These are phyloP conservation scores for Zaprionus lineosus DNA, from an alignment of 2,888 invertebrate species.

Conservation along the genomic window DNA sequence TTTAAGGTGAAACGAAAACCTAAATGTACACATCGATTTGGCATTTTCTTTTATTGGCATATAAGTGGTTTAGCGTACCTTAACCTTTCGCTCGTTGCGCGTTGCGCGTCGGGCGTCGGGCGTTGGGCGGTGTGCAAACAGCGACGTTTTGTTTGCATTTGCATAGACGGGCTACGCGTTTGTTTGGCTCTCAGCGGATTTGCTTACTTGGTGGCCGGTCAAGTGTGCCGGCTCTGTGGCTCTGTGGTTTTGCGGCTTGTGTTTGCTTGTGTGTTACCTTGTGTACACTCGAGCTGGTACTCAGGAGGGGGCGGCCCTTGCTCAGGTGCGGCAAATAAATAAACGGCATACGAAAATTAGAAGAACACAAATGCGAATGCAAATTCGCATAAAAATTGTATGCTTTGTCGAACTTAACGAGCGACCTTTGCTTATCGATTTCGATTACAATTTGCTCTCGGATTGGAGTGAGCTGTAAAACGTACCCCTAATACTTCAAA, in stretches of 20 bases:
- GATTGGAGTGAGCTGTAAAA: constrained; percentile 38
- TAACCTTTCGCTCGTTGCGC: constrained; percentile 52
- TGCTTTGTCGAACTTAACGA: constrained; percentile 69
- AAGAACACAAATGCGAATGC: constrained; percentile 53
- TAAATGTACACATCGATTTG: constrained; percentile 34
- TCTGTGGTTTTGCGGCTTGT: too few species aligned
- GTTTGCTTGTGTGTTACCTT: too few species aligned
- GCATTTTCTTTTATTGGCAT: constrained; percentile 14
- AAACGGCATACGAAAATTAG: constrained; percentile 54
- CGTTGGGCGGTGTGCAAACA: constrained; percentile 7
- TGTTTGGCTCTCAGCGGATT: constrained; percentile 15
- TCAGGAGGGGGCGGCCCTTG: constrained; percentile 12
- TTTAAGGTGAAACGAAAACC: not conserved
- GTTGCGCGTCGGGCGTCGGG: constrained; percentile 7
- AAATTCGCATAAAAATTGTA: constrained; percentile 64
- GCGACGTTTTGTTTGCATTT: constrained; percentile 48
- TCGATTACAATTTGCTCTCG: constrained; percentile 26
- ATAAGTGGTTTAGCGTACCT: constrained; percentile 39
- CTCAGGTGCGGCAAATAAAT: constrained; percentile 54
- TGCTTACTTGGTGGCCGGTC: constrained; percentile 22
- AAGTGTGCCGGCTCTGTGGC: constrained; percentile 19
- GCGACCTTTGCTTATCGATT: constrained; percentile 54
- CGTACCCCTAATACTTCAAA: constrained; percentile 36
- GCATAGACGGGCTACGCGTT: constrained; percentile 23
- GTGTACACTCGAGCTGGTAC: constrained; percentile 23